Percentiles rank a stretch among this genome's conserved stretches.
These are phyloP conservation scores for Pseudomyrmex gracilis DNA, from an alignment of 1,140 invertebrate genomes.

Conservation along the genomic window DNA sequence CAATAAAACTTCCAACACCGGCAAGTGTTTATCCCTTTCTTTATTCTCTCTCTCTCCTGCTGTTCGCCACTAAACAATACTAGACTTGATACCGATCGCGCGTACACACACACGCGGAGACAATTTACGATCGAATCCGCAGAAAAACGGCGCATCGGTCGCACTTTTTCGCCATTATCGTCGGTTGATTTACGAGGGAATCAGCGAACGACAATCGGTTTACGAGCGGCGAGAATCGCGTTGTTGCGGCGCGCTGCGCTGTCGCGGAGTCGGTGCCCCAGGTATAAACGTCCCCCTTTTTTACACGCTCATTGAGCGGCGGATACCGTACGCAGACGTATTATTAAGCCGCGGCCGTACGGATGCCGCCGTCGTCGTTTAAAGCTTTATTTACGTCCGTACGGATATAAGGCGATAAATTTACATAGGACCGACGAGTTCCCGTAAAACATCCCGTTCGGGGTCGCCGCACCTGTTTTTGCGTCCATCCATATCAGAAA, in stretches of 20 bases:
- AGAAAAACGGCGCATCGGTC: slow-evolving; percentile 23
- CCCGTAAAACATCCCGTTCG: slow-evolving; percentile 29
- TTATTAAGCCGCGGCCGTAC: slow-evolving; percentile 43
- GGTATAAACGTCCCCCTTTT: slow-evolving; percentile 41
- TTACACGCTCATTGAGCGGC: slow-evolving; percentile 20
- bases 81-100: slow-evolving; percentile 28
- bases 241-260: not conserved
- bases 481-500: slow-evolving; percentile 22
- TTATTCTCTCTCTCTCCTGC: not conserved
- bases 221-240: slow-evolving; percentile 21
- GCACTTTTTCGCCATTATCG: slow-evolving; percentile 43
- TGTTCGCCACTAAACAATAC: not conserved
- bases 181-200: slow-evolving; percentile 40
- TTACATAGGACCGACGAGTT: slow-evolving; percentile 58
- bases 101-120: too few relatives aligned
- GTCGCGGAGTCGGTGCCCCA: not conserved
- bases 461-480: slow-evolving; percentile 39
- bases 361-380: slow-evolving; percentile 20
- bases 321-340: slow-evolving; percentile 38
- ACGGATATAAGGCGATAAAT: slow-evolving; percentile 51
- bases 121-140: slow-evolving; percentile 35
- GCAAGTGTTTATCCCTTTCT: not conserved
- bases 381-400: slow-evolving; percentile 57
- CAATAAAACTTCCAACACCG: not conserved
- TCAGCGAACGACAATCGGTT: slow-evolving; percentile 43